Base-by-base conservation (phyloP, 2,113 vertebrate genomes). In the Pheucticus melanocephalus region DNA sequence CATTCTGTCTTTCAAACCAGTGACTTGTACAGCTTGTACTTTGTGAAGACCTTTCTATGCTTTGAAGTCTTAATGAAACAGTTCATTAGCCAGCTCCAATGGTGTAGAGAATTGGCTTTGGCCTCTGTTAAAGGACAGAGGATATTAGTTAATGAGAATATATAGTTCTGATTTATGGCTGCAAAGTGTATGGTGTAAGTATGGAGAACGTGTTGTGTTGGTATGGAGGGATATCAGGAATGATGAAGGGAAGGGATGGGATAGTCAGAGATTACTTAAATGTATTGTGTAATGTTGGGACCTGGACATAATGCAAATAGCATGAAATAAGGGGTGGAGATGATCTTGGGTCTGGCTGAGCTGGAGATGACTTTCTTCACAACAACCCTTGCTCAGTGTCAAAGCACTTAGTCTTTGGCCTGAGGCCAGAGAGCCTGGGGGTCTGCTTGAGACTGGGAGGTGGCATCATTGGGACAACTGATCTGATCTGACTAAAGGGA, bases 351-450 rank as follows among this genome's bases (percentile, higher is more conserved):
- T 75, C 39, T 68, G n/a, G 28, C n/a, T 68, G 28, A 3, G 5
- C 30, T 75, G 33, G 45, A 75, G 53, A 10, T 39, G 10, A 21
- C 13, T 73, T 75, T 66, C 3, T 45, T 82, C 30, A 25, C 39
- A 39, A 5, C 20, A 51, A 21, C 13, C 2, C 8, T 65, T 90
- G 40, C 9, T 21, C 19, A 53, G 18, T 9, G 9, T 69, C 19
- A 40, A 24, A 90, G 24, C 18, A 6, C 14, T 30, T 3, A 8
- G 11, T 73, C n/a, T n/a, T n/a, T n/a, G n/a, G 35, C 12, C 25
- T 0, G 1, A 56, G 40, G 28, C 14, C 33, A 16, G 64, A 0
- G 5, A 54, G 17, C 19, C 39, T 59, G 16, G 11, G 10, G 15
- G 1, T 59, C 30, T 60, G 44, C 13, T 13, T n/a, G 42, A 71